Percentiles rank a stretch among this genome's conserved stretches.
phyloP scores from a whole-genome alignment of 1,140 invertebrate genomes.

The Epicauta chinensis region DNA sequence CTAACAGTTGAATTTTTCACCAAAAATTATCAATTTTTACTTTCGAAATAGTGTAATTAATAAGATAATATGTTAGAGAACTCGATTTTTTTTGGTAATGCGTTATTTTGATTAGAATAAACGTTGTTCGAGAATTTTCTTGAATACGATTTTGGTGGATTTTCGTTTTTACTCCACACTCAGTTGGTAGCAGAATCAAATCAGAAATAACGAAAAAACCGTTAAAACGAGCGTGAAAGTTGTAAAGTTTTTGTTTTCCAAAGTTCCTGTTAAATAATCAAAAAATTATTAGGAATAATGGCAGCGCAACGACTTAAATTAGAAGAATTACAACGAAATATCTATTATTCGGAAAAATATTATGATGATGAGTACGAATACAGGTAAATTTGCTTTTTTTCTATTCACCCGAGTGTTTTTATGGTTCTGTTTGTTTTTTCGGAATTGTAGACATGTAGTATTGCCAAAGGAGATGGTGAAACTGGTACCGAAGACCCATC shows the following conservation, averaged over 20 bases:
- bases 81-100: too few relatives aligned
- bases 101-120: too few relatives aligned
- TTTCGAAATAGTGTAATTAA: too few relatives aligned
- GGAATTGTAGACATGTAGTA: constrained; percentile 81
- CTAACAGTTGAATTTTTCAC: too few relatives aligned
- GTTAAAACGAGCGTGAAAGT: constrained; percentile 1
- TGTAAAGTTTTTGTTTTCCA: constrained; percentile 7
- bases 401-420: too few relatives aligned
- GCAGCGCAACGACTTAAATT: constrained; percentile 1
- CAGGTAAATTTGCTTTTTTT: constrained; percentile 52
- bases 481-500: constrained; percentile 79
- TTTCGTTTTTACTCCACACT: not conserved
- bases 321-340: constrained; percentile 46
- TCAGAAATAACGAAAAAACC: not conserved
- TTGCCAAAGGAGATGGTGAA: constrained; percentile 88
- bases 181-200: constrained; percentile 18
- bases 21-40: too few relatives aligned
- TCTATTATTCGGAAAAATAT: constrained; percentile 91
- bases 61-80: too few relatives aligned
- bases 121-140: too few relatives aligned
- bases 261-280: not conserved
- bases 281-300: constrained; percentile 22
- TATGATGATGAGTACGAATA: constrained; percentile 82
- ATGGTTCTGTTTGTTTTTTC: constrained; percentile 15
- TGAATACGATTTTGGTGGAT: not conserved